Evolutionary conservation across 2,797 vertebrate genomes (phyloP).

Genomic region (Scolopax rusticola): DNA sequence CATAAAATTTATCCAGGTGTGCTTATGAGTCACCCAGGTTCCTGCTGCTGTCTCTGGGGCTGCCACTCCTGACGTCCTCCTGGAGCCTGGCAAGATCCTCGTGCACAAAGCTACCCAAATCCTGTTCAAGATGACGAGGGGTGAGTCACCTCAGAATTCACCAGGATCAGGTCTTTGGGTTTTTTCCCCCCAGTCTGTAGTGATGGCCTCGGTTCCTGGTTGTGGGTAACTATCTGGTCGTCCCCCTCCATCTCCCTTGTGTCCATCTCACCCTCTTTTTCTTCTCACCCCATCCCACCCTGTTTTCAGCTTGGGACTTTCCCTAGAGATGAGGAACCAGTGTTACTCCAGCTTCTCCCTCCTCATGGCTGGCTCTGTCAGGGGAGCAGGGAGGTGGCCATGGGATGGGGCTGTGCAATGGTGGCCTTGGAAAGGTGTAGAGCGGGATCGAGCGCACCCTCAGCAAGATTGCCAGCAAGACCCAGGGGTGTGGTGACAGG

Average conservation of each 20-base stretch:
- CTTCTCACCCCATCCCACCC: background rate
- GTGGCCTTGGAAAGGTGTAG: background rate
- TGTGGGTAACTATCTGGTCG: accelerated
- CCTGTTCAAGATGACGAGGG: background rate
- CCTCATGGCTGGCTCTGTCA: background rate
- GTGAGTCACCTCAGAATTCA: background rate
- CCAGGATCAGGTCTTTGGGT: background rate
- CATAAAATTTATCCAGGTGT: background rate
- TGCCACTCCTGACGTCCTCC: background rate
- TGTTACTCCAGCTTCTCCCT: background rate
- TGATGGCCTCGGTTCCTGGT: accelerated
- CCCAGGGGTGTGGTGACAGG: background rate
- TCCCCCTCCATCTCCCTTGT: background rate
- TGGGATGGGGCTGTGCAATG: accelerated
- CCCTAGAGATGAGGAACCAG: accelerated
- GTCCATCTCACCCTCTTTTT: accelerated
- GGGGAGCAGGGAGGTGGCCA: background rate
- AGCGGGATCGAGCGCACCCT: background rate
- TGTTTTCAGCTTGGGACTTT: background rate
- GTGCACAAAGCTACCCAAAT: background rate
- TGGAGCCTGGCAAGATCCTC: background rate
- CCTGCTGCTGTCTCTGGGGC: background rate
- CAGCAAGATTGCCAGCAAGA: background rate
- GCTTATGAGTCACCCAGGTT: background rate
- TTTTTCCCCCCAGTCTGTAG: background rate